Evolutionary conservation across 2,113 vertebrate species (phyloP).

Genomic region (Esox niger): DNA sequence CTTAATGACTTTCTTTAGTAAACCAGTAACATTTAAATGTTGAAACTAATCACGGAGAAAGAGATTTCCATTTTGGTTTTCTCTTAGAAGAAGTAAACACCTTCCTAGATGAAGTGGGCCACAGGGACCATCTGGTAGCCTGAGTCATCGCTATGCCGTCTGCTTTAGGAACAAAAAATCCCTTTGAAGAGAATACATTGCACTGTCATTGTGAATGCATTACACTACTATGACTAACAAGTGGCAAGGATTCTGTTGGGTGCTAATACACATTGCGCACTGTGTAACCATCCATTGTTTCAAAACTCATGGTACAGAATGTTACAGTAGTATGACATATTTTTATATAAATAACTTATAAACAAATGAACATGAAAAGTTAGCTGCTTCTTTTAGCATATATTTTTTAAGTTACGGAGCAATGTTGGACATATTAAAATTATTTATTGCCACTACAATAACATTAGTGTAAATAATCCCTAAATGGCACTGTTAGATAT

Average conservation of each 20-base stretch:
- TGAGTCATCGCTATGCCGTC: slow-evolving; percentile 44
- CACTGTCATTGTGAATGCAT: slow-evolving; percentile 6
- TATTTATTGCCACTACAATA: not conserved
- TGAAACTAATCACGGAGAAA: too few relatives aligned
- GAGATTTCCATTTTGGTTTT: too few relatives aligned
- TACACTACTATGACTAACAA: slow-evolving; percentile 5
- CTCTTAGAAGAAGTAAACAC: too few relatives aligned
- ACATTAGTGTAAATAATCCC: too few relatives aligned
- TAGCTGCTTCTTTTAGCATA: too few relatives aligned
- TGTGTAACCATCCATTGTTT: not conserved
- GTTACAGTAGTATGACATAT: slow-evolving; percentile 64
- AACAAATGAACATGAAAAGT: not conserved
- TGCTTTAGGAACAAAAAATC: slow-evolving; percentile 39
- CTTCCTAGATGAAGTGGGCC: slow-evolving; percentile 32
- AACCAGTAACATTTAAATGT: too few relatives aligned
- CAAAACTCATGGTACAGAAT: slow-evolving; percentile 62
- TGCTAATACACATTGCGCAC: not conserved
- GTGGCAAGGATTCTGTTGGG: not conserved
- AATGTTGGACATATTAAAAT: not conserved
- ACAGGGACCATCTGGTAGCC: slow-evolving; percentile 54
- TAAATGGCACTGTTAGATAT: too few relatives aligned
- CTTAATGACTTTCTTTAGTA: not conserved
- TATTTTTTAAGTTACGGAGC: not conserved
- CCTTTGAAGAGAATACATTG: slow-evolving; percentile 39
- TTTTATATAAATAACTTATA: slow-evolving; percentile 58